A percentile compares a stretch with the other conserved stretches of the same genome.
Conservation (phyloP, 1,140 invertebrate genomes). For the Bombus ignitus region DNA sequence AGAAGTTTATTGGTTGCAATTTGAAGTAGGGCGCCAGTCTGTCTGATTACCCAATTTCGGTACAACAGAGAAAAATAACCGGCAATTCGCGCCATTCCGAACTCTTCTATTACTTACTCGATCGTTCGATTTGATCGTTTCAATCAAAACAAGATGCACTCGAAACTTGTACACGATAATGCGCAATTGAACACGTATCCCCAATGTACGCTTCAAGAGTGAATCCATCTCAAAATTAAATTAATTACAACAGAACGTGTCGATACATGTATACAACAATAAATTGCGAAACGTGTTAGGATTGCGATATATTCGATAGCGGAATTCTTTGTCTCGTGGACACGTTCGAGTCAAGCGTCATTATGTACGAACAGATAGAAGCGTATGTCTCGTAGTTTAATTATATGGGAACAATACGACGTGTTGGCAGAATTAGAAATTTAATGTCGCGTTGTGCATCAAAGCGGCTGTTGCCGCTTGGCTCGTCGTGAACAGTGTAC, state of each 20-base stretch:
- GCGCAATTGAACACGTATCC: not conserved
- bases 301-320: not conserved
- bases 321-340: not conserved
- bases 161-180: not conserved
- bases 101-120: no score
- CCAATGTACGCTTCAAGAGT: not conserved
- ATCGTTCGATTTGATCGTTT: not conserved
- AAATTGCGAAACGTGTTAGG: not conserved
- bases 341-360: not conserved
- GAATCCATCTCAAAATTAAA: not conserved
- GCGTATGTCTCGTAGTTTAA: slow-evolving; percentile 37
- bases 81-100: slow-evolving; percentile 2
- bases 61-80: slow-evolving; percentile 1
- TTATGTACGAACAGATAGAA: slow-evolving; percentile 7
- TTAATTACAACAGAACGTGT: not conserved
- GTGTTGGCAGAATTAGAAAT: slow-evolving; percentile 21
- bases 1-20: not conserved
- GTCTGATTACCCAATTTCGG: slow-evolving; percentile 33
- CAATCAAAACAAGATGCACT: not conserved
- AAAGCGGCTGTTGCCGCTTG: not conserved
- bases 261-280: not conserved
- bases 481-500: not conserved
- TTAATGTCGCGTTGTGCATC: slow-evolving; percentile 28
- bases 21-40: slow-evolving; percentile 37
- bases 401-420: slow-evolving; percentile 34